phyloP scores from a whole-genome alignment of 2,797 vertebrate genomes.

The Spheniscus humboldti region DNA sequence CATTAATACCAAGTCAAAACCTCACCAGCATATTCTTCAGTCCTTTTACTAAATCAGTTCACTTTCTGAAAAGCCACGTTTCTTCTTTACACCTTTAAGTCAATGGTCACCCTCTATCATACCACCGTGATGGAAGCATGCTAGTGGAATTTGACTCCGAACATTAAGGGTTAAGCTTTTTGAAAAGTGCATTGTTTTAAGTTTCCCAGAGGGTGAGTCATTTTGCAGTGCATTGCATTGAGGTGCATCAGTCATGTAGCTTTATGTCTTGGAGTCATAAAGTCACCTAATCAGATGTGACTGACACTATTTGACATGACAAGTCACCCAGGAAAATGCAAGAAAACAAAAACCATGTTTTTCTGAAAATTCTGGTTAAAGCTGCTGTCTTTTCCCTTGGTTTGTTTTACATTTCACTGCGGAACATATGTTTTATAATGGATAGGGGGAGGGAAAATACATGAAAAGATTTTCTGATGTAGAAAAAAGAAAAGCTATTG shows the following conservation, averaged over 20 bases:
- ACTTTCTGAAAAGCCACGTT: background rate
- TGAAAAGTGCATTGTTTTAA: background rate
- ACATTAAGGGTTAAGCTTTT: constrained; percentile 55
- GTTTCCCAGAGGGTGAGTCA: constrained; percentile 29
- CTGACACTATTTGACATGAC: constrained; percentile 27
- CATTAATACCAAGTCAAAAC: fast-evolving
- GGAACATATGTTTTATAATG: background rate
- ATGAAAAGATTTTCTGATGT: constrained; percentile 9
- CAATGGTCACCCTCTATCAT: background rate
- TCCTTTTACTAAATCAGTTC: background rate
- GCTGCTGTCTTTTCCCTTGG: background rate
- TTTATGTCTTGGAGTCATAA: constrained; percentile 31
- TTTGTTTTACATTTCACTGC: background rate
- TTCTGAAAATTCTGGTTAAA: background rate
- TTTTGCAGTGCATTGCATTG: background rate
- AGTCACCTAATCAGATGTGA: constrained; percentile 24
- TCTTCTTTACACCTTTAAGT: background rate
- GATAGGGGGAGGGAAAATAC: background rate
- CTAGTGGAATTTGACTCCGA: background rate
- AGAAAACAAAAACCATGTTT: background rate
- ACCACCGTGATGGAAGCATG: background rate
- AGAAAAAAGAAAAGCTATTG: background rate
- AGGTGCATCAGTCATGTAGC: constrained; percentile 40
- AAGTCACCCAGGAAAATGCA: constrained; percentile 45
- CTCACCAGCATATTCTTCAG: background rate